Evolutionary conservation across 1,140 invertebrate genomes (phyloP), one percentile per base, ranked within the genome.

Genomic region (Drosophila pseudoobscura): DNA sequence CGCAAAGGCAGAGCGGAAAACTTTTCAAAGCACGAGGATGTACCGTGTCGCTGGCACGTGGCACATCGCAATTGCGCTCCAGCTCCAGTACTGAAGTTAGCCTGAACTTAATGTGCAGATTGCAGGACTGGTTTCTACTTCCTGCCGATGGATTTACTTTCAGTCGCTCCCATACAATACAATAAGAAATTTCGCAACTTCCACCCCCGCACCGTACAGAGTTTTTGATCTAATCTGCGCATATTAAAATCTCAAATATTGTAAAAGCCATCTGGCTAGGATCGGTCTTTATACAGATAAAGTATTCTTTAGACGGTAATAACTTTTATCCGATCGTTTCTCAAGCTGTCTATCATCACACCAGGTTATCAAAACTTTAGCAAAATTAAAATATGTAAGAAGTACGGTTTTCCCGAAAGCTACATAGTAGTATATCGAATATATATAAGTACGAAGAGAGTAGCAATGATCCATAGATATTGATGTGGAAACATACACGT

Each of bases 161-260:
- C 50, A 85, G 65, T 54, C 46, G 50, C 56, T 53, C 35, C 26
- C 35, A 46, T 43, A 49, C 55, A 59, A 43, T 50, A 51, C 35
- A 62, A 70, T 52, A 60, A 57, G 56, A 61, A 57, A 24, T 56
- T 63, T 51, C 31, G 51, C 20, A 49, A 46, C 54, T 56, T 55
- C 44, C 50, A 47, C 47, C 35, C 35, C 35, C 11, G 11, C 11
- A 39, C 29, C 46, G 39, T 35, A 50, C 22, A 39, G 44, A 56
- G 46, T 64, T 54, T 46, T 54, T 59, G 78, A 80, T 80, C 26
- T 75, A 83, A 83, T 83, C 79, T 69, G 15, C n/a, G 69, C 52
- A 78, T 75, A 87, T 87, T 82, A 75, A 80, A 80, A 77, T 74
- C 15, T 20, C 47, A 20, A 55, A 52, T 51, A 55, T 39, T 22